Evolutionary conservation across 2,113 vertebrate species (phyloP).

Genomic region (Dipodomys spectabilis): DNA sequence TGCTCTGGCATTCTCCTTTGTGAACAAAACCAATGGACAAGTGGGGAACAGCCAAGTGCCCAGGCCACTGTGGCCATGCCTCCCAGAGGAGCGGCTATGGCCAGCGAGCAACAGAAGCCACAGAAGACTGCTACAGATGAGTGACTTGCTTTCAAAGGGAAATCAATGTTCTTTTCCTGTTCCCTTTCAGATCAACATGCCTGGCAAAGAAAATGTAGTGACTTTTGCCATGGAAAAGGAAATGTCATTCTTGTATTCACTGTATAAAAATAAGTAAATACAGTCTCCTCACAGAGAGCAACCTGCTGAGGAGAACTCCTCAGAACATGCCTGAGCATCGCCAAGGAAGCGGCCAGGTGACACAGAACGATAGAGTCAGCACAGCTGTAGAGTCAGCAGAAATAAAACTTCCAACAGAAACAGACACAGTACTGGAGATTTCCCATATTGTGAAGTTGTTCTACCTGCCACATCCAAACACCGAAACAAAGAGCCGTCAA

Average conservation of each 20-base stretch:
- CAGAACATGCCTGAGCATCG: not conserved
- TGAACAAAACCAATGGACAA: not conserved
- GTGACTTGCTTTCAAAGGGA: not conserved
- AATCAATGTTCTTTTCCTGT: slow-evolving; percentile 36
- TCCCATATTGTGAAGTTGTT: not conserved
- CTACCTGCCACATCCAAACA: not conserved
- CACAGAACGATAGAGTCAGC: not conserved
- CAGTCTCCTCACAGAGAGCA: not conserved
- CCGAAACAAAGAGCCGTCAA: not conserved
- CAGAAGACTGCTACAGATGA: not conserved
- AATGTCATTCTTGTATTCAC: slow-evolving; percentile 33
- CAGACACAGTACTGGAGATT: not conserved
- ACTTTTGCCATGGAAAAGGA: slow-evolving; percentile 46
- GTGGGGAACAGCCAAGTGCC: not conserved
- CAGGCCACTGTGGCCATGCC: not conserved
- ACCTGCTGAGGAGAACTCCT: not conserved
- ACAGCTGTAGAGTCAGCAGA: not conserved
- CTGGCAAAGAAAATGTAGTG: slow-evolving; percentile 44
- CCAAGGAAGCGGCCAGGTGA: not conserved
- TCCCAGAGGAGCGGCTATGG: not conserved
- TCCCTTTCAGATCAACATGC: slow-evolving; percentile 29
- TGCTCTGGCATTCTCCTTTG: not conserved
- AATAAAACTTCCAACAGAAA: not conserved
- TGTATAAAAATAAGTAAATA: not conserved
- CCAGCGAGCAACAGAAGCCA: not conserved